Percentiles rank a stretch among this genome's conserved stretches.
Conservation (phyloP, 2,888 invertebrate species). For the Acleris laterana region DNA sequence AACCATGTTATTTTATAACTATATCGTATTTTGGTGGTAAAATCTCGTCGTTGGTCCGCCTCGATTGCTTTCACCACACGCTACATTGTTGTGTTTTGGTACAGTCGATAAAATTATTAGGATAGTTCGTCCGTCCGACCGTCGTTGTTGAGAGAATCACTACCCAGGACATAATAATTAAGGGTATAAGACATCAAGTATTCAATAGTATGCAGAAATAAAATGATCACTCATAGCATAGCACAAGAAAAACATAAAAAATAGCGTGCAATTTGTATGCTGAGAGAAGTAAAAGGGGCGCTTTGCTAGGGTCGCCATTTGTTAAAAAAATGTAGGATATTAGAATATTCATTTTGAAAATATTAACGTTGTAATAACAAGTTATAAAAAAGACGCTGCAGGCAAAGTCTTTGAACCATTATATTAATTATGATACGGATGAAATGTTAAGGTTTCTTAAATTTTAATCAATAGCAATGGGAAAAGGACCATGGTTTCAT, state of each 20-base stretch:
- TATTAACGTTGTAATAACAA: constrained; percentile 17
- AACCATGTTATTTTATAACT: too few relatives aligned
- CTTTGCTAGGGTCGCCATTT: constrained; percentile 31
- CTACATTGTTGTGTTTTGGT: too few relatives aligned
- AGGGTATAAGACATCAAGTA: too few relatives aligned
- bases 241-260: constrained; percentile 25
- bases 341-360: constrained; percentile 18
- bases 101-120: too few relatives aligned
- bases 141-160: too few relatives aligned
- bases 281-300: constrained; percentile 24
- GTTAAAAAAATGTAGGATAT: constrained; percentile 18
- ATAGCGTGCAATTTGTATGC: constrained; percentile 29
- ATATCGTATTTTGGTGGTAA: too few relatives aligned
- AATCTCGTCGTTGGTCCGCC: too few relatives aligned
- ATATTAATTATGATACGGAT: constrained; percentile 4
- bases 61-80: too few relatives aligned
- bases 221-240: constrained; percentile 10
- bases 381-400: constrained; percentile 1
- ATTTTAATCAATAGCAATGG: too few relatives aligned
- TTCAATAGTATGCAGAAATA: constrained; percentile 19
- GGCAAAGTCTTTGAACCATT: background rate
- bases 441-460: background rate
- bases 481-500: too few relatives aligned
- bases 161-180: too few relatives aligned
- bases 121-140: too few relatives aligned